Conservation (phyloP, 1,140 invertebrate genomes). For the Argopecten irradians region DNA sequence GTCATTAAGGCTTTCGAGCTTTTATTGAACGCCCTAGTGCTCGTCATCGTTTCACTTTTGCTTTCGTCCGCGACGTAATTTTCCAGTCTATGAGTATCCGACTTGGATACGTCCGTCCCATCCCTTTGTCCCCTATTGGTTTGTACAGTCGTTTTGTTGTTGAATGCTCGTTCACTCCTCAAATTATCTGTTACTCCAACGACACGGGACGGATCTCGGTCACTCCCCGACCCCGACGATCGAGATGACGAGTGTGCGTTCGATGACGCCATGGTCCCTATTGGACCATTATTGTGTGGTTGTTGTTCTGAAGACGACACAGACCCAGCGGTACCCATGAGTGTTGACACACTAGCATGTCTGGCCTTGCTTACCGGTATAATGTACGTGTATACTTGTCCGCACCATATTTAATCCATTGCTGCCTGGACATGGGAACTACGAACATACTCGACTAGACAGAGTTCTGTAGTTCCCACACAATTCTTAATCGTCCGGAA, state of each 20-base stretch:
- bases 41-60: not conserved
- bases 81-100: not conserved
- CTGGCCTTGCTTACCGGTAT: no score
- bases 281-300: not conserved
- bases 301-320: not conserved
- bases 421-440: no score
- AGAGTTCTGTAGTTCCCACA: no score
- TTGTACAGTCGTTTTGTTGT: not conserved
- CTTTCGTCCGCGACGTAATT: not conserved
- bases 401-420: no score
- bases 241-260: not conserved
- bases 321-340: not conserved
- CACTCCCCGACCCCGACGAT: not conserved
- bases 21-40: not conserved
- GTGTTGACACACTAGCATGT: no score
- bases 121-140: not conserved
- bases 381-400: no score
- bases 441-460: no score
- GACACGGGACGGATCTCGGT: not conserved
- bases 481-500: no score
- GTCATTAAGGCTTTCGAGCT: not conserved
- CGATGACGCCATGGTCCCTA: not conserved
- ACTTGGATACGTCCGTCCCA: not conserved
- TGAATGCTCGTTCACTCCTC: not conserved
- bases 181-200: not conserved